phyloP scores from a whole-genome alignment of 2,797 vertebrate species.

The Neomorphus geoffroyi region DNA sequence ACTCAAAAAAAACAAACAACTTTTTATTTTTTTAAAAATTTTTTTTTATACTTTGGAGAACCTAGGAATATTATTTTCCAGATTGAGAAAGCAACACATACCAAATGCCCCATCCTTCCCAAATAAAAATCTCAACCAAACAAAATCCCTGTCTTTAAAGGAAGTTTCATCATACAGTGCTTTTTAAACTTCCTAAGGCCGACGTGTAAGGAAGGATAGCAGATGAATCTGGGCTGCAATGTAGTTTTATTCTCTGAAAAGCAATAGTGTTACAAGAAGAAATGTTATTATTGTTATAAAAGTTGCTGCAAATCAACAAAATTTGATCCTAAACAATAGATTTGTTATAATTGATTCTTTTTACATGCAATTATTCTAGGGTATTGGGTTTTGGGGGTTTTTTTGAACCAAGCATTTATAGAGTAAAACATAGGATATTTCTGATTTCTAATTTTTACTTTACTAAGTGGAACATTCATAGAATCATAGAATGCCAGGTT shows the following conservation, averaged over 20 bases:
- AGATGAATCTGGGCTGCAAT: not conserved
- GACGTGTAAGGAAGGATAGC: not conserved
- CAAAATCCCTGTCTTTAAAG: not conserved
- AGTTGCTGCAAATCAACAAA: not conserved
- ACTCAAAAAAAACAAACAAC: not conserved
- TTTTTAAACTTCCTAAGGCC: not conserved
- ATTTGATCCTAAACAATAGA: not conserved
- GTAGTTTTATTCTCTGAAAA: not conserved
- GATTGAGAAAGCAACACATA: not conserved
- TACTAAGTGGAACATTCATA: not conserved
- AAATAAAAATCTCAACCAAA: not conserved
- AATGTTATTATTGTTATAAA: not conserved
- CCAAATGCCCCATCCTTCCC: not conserved
- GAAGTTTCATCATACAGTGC: not conserved
- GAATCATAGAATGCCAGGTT: too few species aligned
- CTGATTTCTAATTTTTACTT: not conserved
- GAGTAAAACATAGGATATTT: not conserved
- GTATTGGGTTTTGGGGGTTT: not conserved
- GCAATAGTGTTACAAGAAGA: not conserved
- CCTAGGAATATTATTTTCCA: not conserved
- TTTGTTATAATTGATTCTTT: not conserved
- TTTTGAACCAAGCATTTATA: not conserved
- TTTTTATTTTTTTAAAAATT: not conserved
- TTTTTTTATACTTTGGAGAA: not conserved
- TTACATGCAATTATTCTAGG: not conserved